Evolutionary conservation across 1,140 invertebrate genomes (phyloP).

Genomic region (Maconellicoccus hirsutus): DNA sequence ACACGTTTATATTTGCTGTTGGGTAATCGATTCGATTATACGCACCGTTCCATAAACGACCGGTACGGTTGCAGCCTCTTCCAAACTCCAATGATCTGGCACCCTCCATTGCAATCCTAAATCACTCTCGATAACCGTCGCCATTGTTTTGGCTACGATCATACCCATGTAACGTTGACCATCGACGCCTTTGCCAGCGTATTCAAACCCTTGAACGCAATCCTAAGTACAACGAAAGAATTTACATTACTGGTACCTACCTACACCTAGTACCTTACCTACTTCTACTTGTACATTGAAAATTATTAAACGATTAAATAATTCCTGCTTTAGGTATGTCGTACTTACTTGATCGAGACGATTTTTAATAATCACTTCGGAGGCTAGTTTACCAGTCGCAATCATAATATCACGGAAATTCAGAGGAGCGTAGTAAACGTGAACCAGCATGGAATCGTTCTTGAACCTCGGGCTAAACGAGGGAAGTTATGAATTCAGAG

Average conservation of each 20-base stretch:
- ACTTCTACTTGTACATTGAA: too few species aligned
- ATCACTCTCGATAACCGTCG: conserved; percentile 48
- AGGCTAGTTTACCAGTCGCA: conserved; percentile 55
- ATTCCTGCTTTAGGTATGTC: too few species aligned
- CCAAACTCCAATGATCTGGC: conserved; percentile 68
- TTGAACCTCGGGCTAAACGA: background rate
- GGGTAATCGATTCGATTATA: conserved; percentile 24
- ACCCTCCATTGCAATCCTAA: conserved; percentile 57
- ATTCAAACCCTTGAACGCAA: conserved; percentile 61
- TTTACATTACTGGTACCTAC: too few species aligned
- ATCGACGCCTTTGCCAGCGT: conserved; percentile 41
- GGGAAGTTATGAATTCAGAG: background rate
- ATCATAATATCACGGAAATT: conserved; percentile 73
- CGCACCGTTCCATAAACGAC: conserved; percentile 67
- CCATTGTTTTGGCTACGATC: conserved; percentile 41
- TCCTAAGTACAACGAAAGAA: too few species aligned
- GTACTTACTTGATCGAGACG: conserved; percentile 39
- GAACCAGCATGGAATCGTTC: conserved; percentile 25
- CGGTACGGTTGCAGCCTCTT: conserved; percentile 79
- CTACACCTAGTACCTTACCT: too few species aligned
- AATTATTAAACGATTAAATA: too few species aligned
- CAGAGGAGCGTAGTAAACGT: conserved; percentile 49
- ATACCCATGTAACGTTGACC: conserved; percentile 62
- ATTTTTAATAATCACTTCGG: conserved; percentile 45
- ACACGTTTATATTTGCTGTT: background rate